Evolutionary conservation across 1,140 invertebrate genomes (phyloP).

Genomic region (Ips typographus): DNA sequence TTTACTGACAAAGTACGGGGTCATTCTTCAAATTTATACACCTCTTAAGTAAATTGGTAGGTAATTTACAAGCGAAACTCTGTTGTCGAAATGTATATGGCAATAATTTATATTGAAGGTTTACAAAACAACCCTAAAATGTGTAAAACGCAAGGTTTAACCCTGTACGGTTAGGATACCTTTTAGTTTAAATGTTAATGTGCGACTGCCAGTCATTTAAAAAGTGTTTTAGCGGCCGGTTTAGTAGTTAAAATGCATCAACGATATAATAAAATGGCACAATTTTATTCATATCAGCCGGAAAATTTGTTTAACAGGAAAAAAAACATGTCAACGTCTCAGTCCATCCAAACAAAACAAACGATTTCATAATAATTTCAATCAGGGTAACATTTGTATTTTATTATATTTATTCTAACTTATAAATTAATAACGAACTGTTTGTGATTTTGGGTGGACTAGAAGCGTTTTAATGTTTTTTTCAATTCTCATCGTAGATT

Average conservation of each 20-base stretch:
- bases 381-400: conserved; percentile 49
- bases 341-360: conserved; percentile 17
- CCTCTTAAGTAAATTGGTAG: no score
- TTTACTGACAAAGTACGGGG: conserved; percentile 1
- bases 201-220: conserved; percentile 41
- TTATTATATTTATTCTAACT: conserved; percentile 33
- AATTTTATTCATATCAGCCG: conserved; percentile 48
- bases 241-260: conserved; percentile 45
- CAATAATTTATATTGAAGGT: no score
- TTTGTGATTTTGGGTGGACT: conserved; percentile 5
- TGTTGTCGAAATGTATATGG: no score
- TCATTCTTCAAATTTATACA: conserved; percentile 31
- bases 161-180: neutral
- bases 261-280: conserved; percentile 42
- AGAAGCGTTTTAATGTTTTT: neutral
- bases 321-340: conserved; percentile 7
- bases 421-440: conserved; percentile 31
- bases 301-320: conserved; percentile 10
- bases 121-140: conserved; percentile 15
- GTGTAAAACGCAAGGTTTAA: no score
- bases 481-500: no score
- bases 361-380: conserved; percentile 48
- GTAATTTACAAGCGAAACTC: no score
- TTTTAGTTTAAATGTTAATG: conserved; percentile 38
- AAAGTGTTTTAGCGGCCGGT: conserved; percentile 46